Conservation (phyloP, 2,113 vertebrate species). For the Zapus hudsonius region DNA sequence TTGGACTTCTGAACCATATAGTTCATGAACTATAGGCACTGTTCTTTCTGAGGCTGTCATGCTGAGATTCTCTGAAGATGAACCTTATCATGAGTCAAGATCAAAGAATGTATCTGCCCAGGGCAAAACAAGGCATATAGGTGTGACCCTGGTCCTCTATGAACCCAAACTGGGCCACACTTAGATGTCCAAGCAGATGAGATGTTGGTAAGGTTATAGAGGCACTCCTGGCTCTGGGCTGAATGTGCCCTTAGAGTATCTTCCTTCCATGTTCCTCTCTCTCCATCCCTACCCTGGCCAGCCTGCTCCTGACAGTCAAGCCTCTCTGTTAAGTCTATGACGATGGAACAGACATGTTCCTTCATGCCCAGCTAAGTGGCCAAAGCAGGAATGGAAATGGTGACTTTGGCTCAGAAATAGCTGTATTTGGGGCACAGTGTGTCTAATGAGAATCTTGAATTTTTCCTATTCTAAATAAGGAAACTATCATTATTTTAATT, state of each 20-base stretch:
- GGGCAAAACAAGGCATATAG: background rate
- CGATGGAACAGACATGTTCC: background rate
- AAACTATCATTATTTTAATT: constrained; percentile 23
- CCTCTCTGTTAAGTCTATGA: background rate
- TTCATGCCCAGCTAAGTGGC: background rate
- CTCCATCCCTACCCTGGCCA: fast-evolving
- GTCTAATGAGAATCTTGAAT: background rate
- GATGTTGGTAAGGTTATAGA: background rate
- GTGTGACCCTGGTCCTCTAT: background rate
- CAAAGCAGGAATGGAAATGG: background rate
- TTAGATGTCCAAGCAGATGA: background rate
- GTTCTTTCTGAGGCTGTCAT: background rate
- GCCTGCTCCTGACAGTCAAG: background rate
- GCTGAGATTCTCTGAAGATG: background rate
- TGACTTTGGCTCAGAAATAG: background rate
- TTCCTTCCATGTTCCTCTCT: background rate
- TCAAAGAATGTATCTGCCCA: background rate
- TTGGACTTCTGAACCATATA: constrained; percentile 21
- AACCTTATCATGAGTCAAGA: constrained; percentile 23
- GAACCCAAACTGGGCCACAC: background rate
- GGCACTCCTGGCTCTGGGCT: background rate
- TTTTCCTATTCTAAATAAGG: background rate
- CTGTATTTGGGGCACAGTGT: background rate
- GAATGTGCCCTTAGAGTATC: background rate
- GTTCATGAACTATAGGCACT: too few species aligned